Conservation (phyloP, 1,140 invertebrate species). For the Colletes latitarsis region DNA sequence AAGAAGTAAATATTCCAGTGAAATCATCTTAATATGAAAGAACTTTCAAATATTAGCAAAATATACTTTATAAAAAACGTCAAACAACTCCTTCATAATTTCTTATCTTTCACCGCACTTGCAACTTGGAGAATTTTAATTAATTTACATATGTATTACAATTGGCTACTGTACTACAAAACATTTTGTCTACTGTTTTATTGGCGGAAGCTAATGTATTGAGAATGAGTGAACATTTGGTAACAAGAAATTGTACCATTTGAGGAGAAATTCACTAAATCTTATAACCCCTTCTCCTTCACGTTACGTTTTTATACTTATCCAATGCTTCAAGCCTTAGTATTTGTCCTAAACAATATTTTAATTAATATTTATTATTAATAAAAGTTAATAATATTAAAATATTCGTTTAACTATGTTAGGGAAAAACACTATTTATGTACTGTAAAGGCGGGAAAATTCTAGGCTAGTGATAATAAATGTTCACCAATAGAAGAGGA, state of each 20-base stretch:
- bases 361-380: too few species aligned
- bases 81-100: conserved; percentile 17
- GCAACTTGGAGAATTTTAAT: neutral
- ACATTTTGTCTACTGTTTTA: conserved; percentile 10
- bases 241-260: too few species aligned
- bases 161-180: neutral
- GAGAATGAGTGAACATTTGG: neutral
- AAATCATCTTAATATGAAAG: conserved; percentile 16
- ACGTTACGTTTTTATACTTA: too few species aligned
- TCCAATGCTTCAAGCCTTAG: too few species aligned
- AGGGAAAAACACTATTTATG: too few species aligned
- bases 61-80: conserved; percentile 14
- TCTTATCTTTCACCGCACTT: neutral
- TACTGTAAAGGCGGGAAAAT: too few species aligned
- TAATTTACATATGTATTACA: neutral
- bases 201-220: neutral
- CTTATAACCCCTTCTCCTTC: too few species aligned
- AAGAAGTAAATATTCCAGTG: conserved; percentile 26
- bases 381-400: too few species aligned
- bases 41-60: conserved; percentile 17
- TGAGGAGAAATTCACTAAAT: too few species aligned
- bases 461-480: neutral
- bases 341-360: too few species aligned
- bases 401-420: too few species aligned
- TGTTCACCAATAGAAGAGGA: too few species aligned